Evolutionary conservation across 2,888 invertebrate species (phyloP), one percentile per base, ranked within the genome.

Genomic region (Mycalesis mineus): DNA sequence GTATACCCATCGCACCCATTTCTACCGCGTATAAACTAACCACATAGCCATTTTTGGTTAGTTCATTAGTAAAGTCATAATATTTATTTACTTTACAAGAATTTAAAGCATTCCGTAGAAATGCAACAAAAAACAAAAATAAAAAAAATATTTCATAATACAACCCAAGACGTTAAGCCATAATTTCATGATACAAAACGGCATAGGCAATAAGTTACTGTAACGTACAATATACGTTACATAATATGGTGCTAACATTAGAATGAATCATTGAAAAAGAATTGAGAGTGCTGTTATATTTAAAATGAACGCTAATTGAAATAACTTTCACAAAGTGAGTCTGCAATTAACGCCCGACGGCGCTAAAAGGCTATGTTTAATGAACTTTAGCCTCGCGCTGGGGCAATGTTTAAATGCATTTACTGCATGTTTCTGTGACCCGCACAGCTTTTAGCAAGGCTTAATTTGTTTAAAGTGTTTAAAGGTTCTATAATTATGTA

Each of bases 251-350:
- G 11, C 36, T 11, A 36, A 37, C 11, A 9, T 31, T 5, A 39
- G 29, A 39, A 56, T 28, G 37, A 52, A 37, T 47, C 44, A 37
- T 51, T 29, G 28, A 17, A 14, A 47, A 49, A 29, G 28, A 8
- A 45, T 58, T 52, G 59, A 44, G 48, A 51, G 48, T 51, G 45
- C 39, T 57, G 57, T 61, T 55, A 47, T 49, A 59, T 39, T 47
- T 44, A 48, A 60, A 66, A 62, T 63, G 54, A 60, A 58, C 60
- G 64, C 60, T 70, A 71, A 74, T 68, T 70, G 63, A 45, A 52
- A 57, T 55, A 66, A 68, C 72, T 75, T 74, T 71, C 72, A 65
- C 68, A 49, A 48, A 64, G 52, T 63, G 62, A 65, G 68, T 66
- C 58, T 59, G 41, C 65, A 71, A 74, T 73, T 73, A 70, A 60